A percentile compares a stretch with the other conserved stretches of the same genome.
phyloP scores from a whole-genome alignment of 2,888 invertebrate species.

The Drosophila diplacantha region DNA sequence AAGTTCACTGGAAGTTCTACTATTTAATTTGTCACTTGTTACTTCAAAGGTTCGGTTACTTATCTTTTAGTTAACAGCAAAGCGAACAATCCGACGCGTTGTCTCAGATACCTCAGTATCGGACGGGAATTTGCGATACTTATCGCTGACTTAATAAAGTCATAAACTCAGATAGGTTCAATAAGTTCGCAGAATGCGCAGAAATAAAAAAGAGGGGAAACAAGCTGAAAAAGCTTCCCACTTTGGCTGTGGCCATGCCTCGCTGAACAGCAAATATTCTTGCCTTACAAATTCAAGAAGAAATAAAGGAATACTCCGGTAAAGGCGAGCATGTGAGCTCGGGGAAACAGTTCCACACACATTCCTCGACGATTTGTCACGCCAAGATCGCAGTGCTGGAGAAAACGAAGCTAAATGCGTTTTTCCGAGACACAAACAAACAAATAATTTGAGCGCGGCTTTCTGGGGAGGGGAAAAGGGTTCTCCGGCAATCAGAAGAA shows the following conservation, averaged over 20 bases:
- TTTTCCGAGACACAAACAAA: slow-evolving; percentile 44
- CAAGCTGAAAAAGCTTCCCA: slow-evolving; percentile 18
- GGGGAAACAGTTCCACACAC: slow-evolving; percentile 39
- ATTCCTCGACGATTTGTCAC: slow-evolving; percentile 66
- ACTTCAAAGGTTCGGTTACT: slow-evolving; percentile 25
- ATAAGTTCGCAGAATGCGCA: slow-evolving; percentile 53
- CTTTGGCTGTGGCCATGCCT: slow-evolving; percentile 47
- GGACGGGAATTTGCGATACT: slow-evolving; percentile 39
- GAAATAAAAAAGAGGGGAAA: slow-evolving; percentile 19
- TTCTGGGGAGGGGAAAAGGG: slow-evolving; percentile 2
- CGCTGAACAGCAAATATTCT: slow-evolving; percentile 57
- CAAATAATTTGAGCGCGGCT: slow-evolving; percentile 50
- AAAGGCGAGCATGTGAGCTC: slow-evolving; percentile 3
- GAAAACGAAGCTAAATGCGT: slow-evolving; percentile 43
- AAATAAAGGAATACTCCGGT: slow-evolving; percentile 26
- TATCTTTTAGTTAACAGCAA: slow-evolving; percentile 15
- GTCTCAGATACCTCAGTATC: slow-evolving; percentile 20
- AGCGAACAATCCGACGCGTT: slow-evolving; percentile 20
- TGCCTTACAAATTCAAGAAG: slow-evolving; percentile 42
- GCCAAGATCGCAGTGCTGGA: slow-evolving; percentile 34
- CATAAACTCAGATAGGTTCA: slow-evolving; percentile 52
- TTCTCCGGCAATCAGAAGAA: slow-evolving; percentile 52
- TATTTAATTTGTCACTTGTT: slow-evolving; percentile 52
- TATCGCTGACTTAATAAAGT: slow-evolving; percentile 61
- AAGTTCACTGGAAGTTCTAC: slow-evolving; percentile 44